Percentiles rank a stretch among this genome's conserved stretches.
These are phyloP conservation scores for Gymnoscopelus braueri DNA, from an alignment of 2,797 vertebrate genomes.

Conservation along the genomic window DNA sequence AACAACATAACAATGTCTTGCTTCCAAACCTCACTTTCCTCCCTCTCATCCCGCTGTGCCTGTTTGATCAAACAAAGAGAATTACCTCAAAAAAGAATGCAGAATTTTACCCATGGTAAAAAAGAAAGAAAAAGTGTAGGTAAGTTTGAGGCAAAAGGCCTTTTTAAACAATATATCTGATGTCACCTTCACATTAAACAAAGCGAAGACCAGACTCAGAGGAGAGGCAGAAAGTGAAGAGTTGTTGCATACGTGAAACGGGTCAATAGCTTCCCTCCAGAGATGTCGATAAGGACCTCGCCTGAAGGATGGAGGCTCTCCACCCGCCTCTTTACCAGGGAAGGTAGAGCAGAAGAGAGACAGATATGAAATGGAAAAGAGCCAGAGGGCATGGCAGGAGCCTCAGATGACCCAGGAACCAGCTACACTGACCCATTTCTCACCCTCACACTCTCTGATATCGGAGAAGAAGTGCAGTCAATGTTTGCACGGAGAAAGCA, in stretches of 20 bases:
- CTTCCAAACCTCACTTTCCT: too few species aligned
- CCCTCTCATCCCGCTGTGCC: too few species aligned
- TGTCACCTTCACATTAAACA: too few species aligned
- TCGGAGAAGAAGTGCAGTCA: not conserved
- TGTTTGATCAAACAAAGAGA: too few species aligned
- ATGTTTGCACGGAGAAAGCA: too few species aligned
- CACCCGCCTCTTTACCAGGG: conserved; percentile 1
- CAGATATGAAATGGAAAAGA: not conserved
- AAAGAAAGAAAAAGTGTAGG: too few species aligned
- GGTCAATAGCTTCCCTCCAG: conserved; percentile 21
- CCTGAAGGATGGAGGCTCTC: not conserved
- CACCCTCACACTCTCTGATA: conserved; percentile 16
- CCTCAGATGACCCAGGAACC: not conserved
- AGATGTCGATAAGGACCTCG: not conserved
- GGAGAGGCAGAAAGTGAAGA: not conserved
- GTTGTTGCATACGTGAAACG: not conserved
- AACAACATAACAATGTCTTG: too few species aligned
- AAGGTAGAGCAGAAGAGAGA: not conserved
- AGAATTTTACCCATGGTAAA: too few species aligned
- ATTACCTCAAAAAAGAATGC: too few species aligned
- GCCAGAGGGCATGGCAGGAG: not conserved
- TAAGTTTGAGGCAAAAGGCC: too few species aligned
- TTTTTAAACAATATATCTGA: too few species aligned
- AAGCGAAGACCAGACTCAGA: not conserved
- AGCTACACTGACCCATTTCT: not conserved